Evolutionary conservation across 2,113 vertebrate species (phyloP).

Genomic region (Pongo abelii): DNA sequence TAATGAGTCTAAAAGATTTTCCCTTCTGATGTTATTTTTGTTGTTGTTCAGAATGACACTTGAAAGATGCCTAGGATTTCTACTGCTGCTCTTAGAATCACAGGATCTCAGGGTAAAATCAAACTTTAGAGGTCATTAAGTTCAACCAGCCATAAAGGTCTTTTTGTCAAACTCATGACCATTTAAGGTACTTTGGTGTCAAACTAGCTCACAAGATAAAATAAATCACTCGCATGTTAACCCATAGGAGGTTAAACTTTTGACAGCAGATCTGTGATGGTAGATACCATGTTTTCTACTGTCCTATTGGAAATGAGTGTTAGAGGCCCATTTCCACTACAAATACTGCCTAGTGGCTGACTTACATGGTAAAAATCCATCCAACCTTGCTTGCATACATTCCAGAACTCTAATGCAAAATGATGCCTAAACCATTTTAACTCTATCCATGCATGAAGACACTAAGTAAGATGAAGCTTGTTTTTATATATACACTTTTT

Average conservation of each 20-base stretch:
- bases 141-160: not conserved
- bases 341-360: not conserved
- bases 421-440: not conserved
- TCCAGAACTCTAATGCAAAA: slow-evolving; percentile 13
- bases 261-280: not conserved
- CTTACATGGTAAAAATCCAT: not conserved
- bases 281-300: not conserved
- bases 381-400: not conserved
- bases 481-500: slow-evolving; percentile 46
- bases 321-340: not conserved
- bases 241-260: not conserved
- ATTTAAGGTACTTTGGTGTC: not conserved
- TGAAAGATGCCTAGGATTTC: not conserved
- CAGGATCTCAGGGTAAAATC: not conserved
- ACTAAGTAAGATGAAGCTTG: not conserved
- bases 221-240: not conserved
- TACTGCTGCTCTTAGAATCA: not conserved
- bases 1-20: slow-evolving; percentile 23
- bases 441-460: not conserved
- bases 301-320: not conserved
- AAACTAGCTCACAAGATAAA: not conserved
- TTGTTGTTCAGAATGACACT: not conserved
- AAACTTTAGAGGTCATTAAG: slow-evolving; percentile 16
- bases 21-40: not conserved
- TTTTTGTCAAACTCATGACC: slow-evolving; percentile 22